Conservation (phyloP, 2,113 vertebrate genomes). For the Tringa solitaria region DNA sequence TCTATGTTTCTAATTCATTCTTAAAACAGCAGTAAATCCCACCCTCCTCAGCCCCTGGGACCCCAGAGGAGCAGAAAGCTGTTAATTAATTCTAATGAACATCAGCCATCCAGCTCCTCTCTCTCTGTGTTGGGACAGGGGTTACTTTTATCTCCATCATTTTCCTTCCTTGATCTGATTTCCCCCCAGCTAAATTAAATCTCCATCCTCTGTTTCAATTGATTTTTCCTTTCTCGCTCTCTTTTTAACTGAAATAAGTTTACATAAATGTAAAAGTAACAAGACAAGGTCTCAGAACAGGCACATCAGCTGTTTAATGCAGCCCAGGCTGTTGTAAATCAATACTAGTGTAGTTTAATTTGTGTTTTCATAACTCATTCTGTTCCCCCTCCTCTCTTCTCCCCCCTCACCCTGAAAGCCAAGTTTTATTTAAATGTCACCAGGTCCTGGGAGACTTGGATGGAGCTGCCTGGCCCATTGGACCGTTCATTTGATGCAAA, state of each 20-base stretch:
- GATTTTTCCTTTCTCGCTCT: constrained; percentile 49
- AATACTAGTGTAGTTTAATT: constrained; percentile 6
- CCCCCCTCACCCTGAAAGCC: not conserved
- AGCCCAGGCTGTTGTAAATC: not conserved
- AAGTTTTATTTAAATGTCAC: constrained; percentile 1
- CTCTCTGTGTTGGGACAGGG: not conserved
- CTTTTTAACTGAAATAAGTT: constrained; percentile 53
- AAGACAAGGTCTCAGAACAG: constrained; percentile 1
- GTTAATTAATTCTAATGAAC: constrained; percentile 68
- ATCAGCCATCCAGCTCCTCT: not conserved
- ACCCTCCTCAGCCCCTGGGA: not conserved
- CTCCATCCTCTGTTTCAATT: constrained; percentile 55
- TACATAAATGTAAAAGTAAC: constrained; percentile 50
- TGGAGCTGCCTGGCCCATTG: not conserved
- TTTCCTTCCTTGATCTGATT: constrained; percentile 59
- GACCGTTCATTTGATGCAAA: not conserved
- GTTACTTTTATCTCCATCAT: constrained; percentile 58
- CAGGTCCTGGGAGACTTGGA: not conserved
- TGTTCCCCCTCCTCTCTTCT: not conserved
- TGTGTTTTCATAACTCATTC: constrained; percentile 22
- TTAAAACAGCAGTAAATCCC: not conserved
- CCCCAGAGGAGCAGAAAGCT: not conserved
- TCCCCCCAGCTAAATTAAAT: constrained; percentile 62
- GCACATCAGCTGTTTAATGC: not conserved
- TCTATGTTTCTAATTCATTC: not conserved